Conservation (phyloP, 1,140 invertebrate species). For the Panulirus ornatus region DNA sequence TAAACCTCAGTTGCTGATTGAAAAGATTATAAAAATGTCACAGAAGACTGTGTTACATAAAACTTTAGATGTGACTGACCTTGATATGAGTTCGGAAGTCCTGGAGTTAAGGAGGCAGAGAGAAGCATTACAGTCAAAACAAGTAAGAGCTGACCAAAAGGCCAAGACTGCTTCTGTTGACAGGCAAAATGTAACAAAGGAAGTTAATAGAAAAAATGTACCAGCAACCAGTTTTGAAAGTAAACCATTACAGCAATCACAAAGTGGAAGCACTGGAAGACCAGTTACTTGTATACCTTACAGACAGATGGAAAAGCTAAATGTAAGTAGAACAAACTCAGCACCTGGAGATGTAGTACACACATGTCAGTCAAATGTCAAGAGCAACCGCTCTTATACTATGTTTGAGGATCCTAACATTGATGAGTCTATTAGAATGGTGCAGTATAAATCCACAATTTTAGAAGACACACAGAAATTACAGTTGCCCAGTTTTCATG, state of each 20-base stretch:
- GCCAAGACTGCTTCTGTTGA: neutral
- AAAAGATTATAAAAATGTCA: neutral
- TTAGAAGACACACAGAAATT: constrained; percentile 28
- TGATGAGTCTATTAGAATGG: constrained; percentile 35
- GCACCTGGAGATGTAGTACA: neutral
- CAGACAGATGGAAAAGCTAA: constrained; percentile 39
- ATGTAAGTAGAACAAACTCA: constrained; percentile 5
- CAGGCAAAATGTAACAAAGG: constrained; percentile 8
- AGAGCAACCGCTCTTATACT: neutral
- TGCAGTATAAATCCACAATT: constrained; percentile 23
- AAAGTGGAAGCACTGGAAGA: neutral
- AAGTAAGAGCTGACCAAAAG: neutral
- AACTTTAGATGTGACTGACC: constrained; percentile 24
- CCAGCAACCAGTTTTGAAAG: neutral
- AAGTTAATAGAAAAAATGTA: neutral
- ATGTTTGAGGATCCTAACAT: neutral
- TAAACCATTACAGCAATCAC: neutral
- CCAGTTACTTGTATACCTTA: neutral
- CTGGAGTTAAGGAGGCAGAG: constrained; percentile 3
- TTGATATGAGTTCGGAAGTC: constrained; percentile 40
- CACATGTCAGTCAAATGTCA: neutral
- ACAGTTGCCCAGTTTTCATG: constrained; percentile 25
- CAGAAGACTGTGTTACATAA: neutral
- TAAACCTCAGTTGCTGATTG: constrained; percentile 6
- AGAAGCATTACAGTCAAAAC: constrained; percentile 1